Percentiles rank a stretch among this genome's conserved stretches.
phyloP scores from a whole-genome alignment of 2,888 invertebrate genomes.

The Pandemis heparana region DNA sequence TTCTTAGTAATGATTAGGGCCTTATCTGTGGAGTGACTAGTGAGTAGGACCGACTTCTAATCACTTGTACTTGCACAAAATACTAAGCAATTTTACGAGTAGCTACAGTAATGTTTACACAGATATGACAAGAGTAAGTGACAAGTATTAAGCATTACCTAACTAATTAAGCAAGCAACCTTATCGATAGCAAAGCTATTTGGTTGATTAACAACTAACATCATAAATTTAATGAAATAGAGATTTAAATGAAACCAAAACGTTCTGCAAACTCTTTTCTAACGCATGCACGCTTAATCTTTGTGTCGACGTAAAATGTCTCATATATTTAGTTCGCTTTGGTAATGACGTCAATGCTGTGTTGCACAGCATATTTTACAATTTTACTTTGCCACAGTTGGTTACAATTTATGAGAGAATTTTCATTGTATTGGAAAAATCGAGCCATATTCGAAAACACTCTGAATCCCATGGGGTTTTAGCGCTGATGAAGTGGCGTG shows the following conservation, averaged over 20 bases:
- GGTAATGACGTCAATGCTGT: conserved; percentile 7
- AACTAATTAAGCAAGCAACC: too few relatives aligned
- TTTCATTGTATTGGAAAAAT: conserved; percentile 47
- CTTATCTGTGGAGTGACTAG: too few relatives aligned
- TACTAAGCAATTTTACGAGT: too few relatives aligned
- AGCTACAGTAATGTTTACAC: too few relatives aligned
- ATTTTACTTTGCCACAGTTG: conserved; percentile 45
- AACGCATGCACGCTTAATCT: not conserved
- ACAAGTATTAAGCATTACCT: too few relatives aligned
- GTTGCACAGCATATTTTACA: conserved; percentile 47
- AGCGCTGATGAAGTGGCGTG: conserved; percentile 16
- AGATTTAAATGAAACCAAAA: not conserved
- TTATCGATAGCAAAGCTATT: too few relatives aligned
- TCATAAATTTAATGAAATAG: not conserved
- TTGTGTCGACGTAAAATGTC: conserved; percentile 14
- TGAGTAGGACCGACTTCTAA: too few relatives aligned
- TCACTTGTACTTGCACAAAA: too few relatives aligned
- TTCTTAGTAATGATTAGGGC: too few relatives aligned
- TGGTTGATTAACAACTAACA: too few relatives aligned
- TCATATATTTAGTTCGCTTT: conserved; percentile 27
- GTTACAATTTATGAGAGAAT: conserved; percentile 47
- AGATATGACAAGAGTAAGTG: too few relatives aligned
- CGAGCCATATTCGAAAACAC: conserved; percentile 13
- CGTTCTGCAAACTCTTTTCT: not conserved
- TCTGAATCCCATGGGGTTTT: conserved; percentile 30